These are phyloP conservation scores for Tetrax tetrax DNA, from an alignment of 2,113 vertebrate species.

Conservation along the genomic window DNA sequence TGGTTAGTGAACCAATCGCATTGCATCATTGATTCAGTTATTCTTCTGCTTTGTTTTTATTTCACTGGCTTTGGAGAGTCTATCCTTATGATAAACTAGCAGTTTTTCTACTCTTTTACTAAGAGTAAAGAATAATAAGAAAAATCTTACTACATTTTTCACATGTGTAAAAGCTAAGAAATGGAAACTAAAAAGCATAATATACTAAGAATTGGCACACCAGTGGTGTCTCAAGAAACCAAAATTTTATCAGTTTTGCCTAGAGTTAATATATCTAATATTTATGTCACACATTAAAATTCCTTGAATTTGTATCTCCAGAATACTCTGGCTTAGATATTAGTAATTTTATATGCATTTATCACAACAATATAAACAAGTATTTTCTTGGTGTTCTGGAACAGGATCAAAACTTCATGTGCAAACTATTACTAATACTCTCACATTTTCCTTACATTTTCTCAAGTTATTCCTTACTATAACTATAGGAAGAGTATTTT, in stretches of 20 bases:
- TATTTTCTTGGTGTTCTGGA: neutral
- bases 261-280: neutral
- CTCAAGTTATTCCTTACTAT: neutral
- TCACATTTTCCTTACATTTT: neutral
- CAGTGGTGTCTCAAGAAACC: neutral
- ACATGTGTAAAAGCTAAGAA: neutral
- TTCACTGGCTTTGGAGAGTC: neutral
- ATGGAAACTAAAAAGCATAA: neutral
- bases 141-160: neutral
- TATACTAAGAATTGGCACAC: neutral
- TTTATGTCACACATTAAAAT: neutral
- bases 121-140: neutral
- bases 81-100: neutral
- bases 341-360: neutral
- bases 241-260: neutral
- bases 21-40: neutral
- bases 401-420: neutral
- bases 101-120: neutral
- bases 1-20: neutral
- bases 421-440: neutral
- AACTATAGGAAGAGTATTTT: neutral
- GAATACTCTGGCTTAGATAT: neutral
- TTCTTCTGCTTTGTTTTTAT: neutral
- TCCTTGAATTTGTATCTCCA: neutral
- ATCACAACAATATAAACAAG: neutral